Conservation (phyloP, 2,113 vertebrate species). For the Athene cunicularia region DNA sequence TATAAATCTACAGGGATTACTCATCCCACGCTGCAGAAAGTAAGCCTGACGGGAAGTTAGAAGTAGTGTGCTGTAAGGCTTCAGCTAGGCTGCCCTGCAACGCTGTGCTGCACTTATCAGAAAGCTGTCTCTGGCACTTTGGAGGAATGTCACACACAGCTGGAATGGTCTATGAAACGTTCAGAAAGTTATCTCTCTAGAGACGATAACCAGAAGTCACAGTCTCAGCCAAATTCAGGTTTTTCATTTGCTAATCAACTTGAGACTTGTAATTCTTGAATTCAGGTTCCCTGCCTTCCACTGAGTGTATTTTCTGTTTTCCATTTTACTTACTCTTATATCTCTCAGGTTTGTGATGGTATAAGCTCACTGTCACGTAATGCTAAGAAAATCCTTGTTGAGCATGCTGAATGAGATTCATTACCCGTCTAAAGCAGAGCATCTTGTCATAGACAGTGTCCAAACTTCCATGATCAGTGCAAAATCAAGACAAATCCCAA, state of each 20-base stretch:
- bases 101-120: background rate
- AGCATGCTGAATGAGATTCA: background rate
- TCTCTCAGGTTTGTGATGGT: background rate
- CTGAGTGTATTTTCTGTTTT: background rate
- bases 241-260: background rate
- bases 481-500: background rate
- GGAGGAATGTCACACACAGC: background rate
- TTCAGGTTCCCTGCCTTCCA: background rate
- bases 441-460: background rate
- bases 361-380: background rate
- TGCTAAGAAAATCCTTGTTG: background rate
- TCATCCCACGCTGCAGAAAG: background rate
- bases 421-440: background rate
- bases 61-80: background rate
- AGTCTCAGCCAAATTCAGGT: background rate
- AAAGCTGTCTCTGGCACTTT: background rate
- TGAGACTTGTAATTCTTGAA: background rate
- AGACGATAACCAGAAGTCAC: background rate
- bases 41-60: background rate
- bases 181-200: background rate
- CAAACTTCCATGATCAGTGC: background rate
- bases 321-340: rapidly evolving
- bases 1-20: background rate
- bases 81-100: background rate
- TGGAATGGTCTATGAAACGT: background rate